Percentiles rank a stretch among this genome's conserved stretches.
phyloP scores from a whole-genome alignment of 2,888 invertebrate genomes.

The Empis stercorea region DNA sequence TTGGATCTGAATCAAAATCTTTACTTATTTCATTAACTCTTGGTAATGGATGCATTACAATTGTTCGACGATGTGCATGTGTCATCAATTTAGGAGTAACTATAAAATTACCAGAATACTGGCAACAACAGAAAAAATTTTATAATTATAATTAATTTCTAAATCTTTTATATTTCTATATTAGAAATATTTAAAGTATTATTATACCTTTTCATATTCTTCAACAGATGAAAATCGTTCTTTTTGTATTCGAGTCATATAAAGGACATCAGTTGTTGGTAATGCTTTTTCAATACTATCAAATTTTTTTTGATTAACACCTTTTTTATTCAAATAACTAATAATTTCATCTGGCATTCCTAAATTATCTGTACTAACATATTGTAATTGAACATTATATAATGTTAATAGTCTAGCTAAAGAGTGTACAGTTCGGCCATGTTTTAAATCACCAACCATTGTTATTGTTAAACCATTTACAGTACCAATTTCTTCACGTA shows the following conservation, averaged over 20 bases:
- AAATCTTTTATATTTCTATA: too few species aligned
- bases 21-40: conserved; percentile 88
- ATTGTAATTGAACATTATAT: conserved; percentile 85
- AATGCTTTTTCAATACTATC: conserved; percentile 72
- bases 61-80: conserved; percentile 82
- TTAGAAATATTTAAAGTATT: too few species aligned
- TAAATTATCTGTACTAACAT: conserved; percentile 76
- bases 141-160: too few species aligned
- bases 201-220: conserved; percentile 74
- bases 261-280: conserved; percentile 89
- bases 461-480: conserved; percentile 96
- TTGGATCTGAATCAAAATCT: conserved; percentile 89
- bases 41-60: conserved; percentile 95
- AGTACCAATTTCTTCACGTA: conserved; percentile 96
- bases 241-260: conserved; percentile 95
- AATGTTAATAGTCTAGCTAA: conserved; percentile 83
- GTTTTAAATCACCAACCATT: conserved; percentile 95
- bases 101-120: conserved; percentile 77
- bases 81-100: conserved; percentile 95
- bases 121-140: too few species aligned
- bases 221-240: conserved; percentile 76
- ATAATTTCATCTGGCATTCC: conserved; percentile 84
- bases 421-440: conserved; percentile 97
- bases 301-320: conserved; percentile 53
- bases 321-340: conserved; percentile 64